These are phyloP conservation scores for Noctua janthina DNA, from an alignment of 2,888 invertebrate genomes.

Conservation along the genomic window DNA sequence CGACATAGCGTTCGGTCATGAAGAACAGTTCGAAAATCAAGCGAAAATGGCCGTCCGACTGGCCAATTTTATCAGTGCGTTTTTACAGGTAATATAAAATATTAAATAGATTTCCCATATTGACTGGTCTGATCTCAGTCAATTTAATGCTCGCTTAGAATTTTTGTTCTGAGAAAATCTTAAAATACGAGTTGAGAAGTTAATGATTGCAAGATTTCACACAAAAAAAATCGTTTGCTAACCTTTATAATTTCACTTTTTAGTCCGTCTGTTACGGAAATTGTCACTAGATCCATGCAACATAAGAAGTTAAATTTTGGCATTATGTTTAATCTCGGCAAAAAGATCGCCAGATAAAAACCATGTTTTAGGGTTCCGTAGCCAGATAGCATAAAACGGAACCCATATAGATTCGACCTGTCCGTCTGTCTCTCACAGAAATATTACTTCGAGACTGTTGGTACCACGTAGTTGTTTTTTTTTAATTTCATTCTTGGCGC, in stretches of 20 bases:
- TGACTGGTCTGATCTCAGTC: neutral
- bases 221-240: neutral
- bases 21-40: slow-evolving; percentile 97
- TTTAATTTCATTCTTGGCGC: neutral
- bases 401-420: no score
- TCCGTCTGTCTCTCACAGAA: neutral
- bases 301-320: neutral
- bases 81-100: slow-evolving; percentile 93
- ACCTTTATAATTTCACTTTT: neutral
- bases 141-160: neutral
- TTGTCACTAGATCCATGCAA: neutral
- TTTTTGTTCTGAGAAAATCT: neutral
- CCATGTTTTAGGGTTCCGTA: neutral
- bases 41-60: slow-evolving; percentile 98
- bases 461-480: neutral
- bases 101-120: neutral
- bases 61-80: slow-evolving; percentile 98
- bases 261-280: neutral
- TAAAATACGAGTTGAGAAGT: neutral
- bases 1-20: slow-evolving; percentile 96
- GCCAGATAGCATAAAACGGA: neutral
- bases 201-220: neutral
- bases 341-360: neutral
- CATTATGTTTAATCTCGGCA: neutral
- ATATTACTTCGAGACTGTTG: neutral